Evolutionary conservation across 2,113 vertebrate species (phyloP), one percentile per base, ranked within the genome.

Genomic region (Alligator sinensis): DNA sequence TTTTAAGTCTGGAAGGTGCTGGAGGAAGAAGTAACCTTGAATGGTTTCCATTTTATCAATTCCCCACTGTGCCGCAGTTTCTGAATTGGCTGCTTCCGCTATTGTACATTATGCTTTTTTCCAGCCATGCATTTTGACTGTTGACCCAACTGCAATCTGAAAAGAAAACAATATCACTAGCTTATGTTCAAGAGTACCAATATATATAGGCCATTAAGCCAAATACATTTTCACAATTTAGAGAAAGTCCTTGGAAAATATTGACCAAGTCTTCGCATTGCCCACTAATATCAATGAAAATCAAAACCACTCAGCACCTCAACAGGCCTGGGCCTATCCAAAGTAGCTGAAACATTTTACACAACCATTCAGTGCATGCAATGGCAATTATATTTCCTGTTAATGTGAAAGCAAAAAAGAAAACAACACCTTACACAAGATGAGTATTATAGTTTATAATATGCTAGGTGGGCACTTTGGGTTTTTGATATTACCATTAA

Each of bases 201-300:
- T 47, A 47, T 47, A 47, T 47, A 47, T 47, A 47, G 27, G 60
- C 18, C 30, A 88, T 10, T 55, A 80, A 0, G 27, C 5, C 1
- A 38, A 13, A 2, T 66, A 80, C 47, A 63, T 74, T 61, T 87
- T 82, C 19, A 82, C n/a, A 63, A 21, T 38, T 30, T 63, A 47
- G 3, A 2, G 12, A 80, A 24, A 4, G 0, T 58, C 47, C 59
- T 0, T 4, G 27, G 60, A 76, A 83, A 74, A 63, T 4, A 6
- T 80, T 91, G 30, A 85, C 5, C 30, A 88, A 82, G 14, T 27
- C 12, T 83, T 89, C 18, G 88, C 91, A 76, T 68, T 15, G 91
- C 7, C 18, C 61, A 55, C 70, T 90, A 16, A 85, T 89, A 74
- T 68, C 93, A 77, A 83, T 91, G 79, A 90, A 84, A 85, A 58